Evolutionary conservation across 2,888 invertebrate species (phyloP), one percentile per base, ranked within the genome.

Genomic region (Myopa tessellatipennis): DNA sequence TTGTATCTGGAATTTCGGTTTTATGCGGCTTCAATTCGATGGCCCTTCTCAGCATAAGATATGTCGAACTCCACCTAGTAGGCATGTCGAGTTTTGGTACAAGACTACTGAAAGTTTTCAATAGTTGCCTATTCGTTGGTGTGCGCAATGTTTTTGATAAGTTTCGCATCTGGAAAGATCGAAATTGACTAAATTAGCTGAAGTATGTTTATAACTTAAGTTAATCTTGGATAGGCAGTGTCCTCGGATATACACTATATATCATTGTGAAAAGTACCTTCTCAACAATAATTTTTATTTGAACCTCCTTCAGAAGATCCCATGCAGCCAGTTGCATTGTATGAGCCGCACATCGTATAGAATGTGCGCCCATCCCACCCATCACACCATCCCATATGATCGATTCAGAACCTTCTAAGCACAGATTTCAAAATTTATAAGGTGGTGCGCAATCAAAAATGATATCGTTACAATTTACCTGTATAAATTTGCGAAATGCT

Each of bases 311-410:
- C 8, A 67, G 16, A 38, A 61, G 61, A 26, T 61, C 61, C 61
- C 61, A 61, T 26, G 10, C 61, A 26, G 61, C 7, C 26, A 7
- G 40, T 7, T 67, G 67, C 67, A 67, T 38, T 36, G 67, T 67
- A n/a, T 38, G 7, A 14, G 67, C 40, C 16, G 67, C 67, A 67
- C 67, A 67, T 40, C 67, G 67, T 36, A 67, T 67, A 6, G 67
- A 67, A 34, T 67, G 16, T 4, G n/a, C n/a, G n/a, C n/a, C n/a
- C n/a, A n/a, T n/a, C n/a, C n/a, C n/a, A n/a, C n/a, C n/a, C n/a
- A n/a, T n/a, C n/a, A 38, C 40, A 40, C 36, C 38, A 4, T 36
- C 38, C n/a, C 18, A 67, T 4, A n/a, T 38, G 6, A 67, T 16
- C 14, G 67, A n/a, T 8, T 36, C 67, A 14, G 34, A 8, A 16